phyloP scores from a whole-genome alignment of 2,113 vertebrate genomes.

The Micronycteris hirsuta region DNA sequence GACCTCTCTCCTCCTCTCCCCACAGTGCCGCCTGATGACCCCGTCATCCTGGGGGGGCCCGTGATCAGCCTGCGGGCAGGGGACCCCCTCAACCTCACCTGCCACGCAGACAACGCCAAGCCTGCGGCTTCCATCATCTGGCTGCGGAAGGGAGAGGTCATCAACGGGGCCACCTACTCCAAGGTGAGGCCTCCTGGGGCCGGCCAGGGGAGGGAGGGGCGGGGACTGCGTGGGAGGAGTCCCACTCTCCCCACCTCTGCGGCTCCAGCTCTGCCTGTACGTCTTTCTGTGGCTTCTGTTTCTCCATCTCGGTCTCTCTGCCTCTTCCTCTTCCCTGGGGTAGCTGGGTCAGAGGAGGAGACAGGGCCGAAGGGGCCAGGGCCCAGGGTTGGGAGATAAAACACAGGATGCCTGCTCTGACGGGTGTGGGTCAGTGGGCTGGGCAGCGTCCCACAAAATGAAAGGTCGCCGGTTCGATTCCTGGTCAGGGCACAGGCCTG shows the following conservation, averaged over 20 bases:
- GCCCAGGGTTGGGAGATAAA: background rate
- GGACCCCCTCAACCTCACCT: slow-evolving; percentile 96
- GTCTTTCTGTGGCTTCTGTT: accelerated
- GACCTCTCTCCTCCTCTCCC: slow-evolving; percentile 36
- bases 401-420: no score
- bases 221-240: accelerated
- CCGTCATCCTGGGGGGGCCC: slow-evolving; percentile 93
- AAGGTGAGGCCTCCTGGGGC: slow-evolving; percentile 95
- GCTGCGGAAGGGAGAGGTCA: slow-evolving; percentile 93
- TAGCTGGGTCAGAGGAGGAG: background rate
- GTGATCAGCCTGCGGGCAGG: slow-evolving; percentile 95
- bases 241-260: background rate
- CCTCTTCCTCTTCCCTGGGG: background rate
- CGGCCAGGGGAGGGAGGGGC: no score
- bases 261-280: no score
- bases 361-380: background rate
- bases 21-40: slow-evolving; percentile 96
- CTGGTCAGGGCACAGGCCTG: no score
- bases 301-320: background rate
- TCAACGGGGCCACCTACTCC: slow-evolving; percentile 96
- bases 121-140: slow-evolving; percentile 97
- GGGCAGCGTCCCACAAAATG: no score
- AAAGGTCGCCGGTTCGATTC: no score
- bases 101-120: slow-evolving; percentile 96
- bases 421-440: no score